Conservation (phyloP, 1,140 invertebrate genomes). For the Lineus longissimus region DNA sequence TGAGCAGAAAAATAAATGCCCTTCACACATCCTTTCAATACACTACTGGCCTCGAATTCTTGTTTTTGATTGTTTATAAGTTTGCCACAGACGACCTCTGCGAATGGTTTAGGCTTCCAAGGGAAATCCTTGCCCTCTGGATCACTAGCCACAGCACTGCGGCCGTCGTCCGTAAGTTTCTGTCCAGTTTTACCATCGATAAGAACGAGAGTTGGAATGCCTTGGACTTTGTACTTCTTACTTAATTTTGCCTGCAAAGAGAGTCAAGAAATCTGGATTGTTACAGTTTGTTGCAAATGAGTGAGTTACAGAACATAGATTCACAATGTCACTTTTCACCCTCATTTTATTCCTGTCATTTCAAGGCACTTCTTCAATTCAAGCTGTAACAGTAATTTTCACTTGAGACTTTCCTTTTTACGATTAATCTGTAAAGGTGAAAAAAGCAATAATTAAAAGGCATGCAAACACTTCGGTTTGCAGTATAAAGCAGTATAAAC, state of each 20-base stretch:
- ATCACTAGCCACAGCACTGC: slow-evolving; percentile 66
- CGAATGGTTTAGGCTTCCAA: slow-evolving; percentile 63
- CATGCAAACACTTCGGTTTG: too few species aligned
- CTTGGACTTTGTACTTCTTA: slow-evolving; percentile 45
- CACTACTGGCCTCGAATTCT: slow-evolving; percentile 37
- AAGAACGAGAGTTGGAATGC: slow-evolving; percentile 61
- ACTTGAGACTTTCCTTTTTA: too few species aligned
- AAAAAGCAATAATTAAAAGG: too few species aligned
- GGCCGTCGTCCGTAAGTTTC: slow-evolving; percentile 62
- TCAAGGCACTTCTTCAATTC: too few species aligned
- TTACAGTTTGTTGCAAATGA: too few species aligned
- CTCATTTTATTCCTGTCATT: too few species aligned
- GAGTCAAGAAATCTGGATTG: too few species aligned
- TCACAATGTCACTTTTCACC: too few species aligned
- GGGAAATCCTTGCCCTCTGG: slow-evolving; percentile 63
- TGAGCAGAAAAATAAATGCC: slow-evolving; percentile 79
- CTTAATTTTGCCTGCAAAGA: slow-evolving; percentile 38
- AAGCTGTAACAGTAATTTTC: too few species aligned
- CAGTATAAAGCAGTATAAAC: too few species aligned
- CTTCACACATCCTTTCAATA: slow-evolving; percentile 60
- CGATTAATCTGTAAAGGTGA: too few species aligned
- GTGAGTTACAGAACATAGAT: too few species aligned
- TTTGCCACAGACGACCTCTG: slow-evolving; percentile 56
- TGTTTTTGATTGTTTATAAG: slow-evolving; percentile 61
- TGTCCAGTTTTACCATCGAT: slow-evolving; percentile 62